These are phyloP conservation scores for Aleiodes alternator DNA, from an alignment of 2,888 invertebrate species.

Conservation along the genomic window DNA sequence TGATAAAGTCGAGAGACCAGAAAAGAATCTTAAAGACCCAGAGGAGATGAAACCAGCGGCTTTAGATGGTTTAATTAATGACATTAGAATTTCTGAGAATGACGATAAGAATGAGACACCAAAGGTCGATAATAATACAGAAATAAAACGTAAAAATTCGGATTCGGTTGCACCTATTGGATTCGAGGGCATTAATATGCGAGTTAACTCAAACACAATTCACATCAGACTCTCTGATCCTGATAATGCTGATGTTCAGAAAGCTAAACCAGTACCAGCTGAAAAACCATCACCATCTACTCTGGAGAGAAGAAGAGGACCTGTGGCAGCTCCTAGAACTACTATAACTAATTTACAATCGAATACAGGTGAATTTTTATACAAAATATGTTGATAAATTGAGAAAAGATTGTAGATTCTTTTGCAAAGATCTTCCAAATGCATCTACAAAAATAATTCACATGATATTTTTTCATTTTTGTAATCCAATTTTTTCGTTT, in stretches of 20 bases:
- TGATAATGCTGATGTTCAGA: conserved; percentile 55
- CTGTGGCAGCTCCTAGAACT: conserved; percentile 78
- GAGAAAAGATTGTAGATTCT: background rate
- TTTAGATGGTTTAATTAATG: conserved; percentile 50
- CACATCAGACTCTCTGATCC: conserved; percentile 73
- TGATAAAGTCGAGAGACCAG: conserved; percentile 72
- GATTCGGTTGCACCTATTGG: conserved; percentile 52
- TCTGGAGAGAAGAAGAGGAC: conserved; percentile 75
- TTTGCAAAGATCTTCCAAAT: background rate
- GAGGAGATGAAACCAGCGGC: conserved; percentile 56
- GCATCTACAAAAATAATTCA: no score
- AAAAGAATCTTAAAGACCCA: conserved; percentile 52
- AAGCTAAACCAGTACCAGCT: conserved; percentile 64
- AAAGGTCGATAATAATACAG: conserved; percentile 54
- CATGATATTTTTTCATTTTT: no score
- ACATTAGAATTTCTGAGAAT: conserved; percentile 45
- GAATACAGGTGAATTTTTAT: conserved; percentile 56
- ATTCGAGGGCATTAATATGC: conserved; percentile 62
- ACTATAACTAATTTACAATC: conserved; percentile 64
- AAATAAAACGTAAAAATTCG: conserved; percentile 44
- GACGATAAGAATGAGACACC: conserved; percentile 51
- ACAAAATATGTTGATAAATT: background rate
- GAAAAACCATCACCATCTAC: conserved; percentile 71
- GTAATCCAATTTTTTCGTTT: no score
- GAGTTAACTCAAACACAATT: conserved; percentile 73